These are phyloP conservation scores for Tenualosa thibaudeaui DNA, from an alignment of 2,797 vertebrate species.

Conservation along the genomic window DNA sequence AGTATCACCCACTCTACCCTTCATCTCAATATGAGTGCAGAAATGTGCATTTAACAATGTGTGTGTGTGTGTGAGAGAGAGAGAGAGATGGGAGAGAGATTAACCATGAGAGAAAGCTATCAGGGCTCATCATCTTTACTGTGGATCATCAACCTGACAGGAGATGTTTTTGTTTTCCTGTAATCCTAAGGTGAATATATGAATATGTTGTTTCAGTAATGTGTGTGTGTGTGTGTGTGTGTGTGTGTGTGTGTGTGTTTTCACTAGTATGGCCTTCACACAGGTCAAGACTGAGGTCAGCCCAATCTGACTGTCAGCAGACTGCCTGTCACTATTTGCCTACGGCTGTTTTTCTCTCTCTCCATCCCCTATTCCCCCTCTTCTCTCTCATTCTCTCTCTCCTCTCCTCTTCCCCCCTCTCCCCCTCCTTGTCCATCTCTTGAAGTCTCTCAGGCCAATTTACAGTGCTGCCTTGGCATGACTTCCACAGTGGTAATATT, in stretches of 20 bases:
- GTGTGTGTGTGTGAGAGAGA: neutral
- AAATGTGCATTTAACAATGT: slow-evolving; percentile 3
- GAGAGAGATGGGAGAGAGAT: neutral
- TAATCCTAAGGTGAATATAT: slow-evolving; percentile 2
- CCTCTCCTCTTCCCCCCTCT: neutral
- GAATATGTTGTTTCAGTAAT: neutral
- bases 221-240: neutral
- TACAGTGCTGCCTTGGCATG: neutral
- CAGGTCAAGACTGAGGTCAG: slow-evolving; percentile 18
- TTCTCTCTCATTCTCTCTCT: neutral
- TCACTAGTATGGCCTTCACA: slow-evolving; percentile 19
- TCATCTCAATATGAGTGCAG: neutral
- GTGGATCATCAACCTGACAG: neutral
- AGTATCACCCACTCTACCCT: neutral
- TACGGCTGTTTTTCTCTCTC: slow-evolving; percentile 22
- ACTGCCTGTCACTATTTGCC: slow-evolving; percentile 24
- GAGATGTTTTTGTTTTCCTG: neutral
- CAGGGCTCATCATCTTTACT: neutral
- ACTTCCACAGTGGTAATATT: neutral
- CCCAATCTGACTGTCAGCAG: slow-evolving; percentile 22
- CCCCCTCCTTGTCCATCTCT: neutral
- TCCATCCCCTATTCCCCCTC: neutral
- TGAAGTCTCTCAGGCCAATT: neutral
- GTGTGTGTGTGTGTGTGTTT: neutral
- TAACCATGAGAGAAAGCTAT: neutral